Evolutionary conservation across 30 jellyfish, hydroid and myxozoan genomes (phyloP).

Genomic region (Pseudorhiza aurosa): DNA sequence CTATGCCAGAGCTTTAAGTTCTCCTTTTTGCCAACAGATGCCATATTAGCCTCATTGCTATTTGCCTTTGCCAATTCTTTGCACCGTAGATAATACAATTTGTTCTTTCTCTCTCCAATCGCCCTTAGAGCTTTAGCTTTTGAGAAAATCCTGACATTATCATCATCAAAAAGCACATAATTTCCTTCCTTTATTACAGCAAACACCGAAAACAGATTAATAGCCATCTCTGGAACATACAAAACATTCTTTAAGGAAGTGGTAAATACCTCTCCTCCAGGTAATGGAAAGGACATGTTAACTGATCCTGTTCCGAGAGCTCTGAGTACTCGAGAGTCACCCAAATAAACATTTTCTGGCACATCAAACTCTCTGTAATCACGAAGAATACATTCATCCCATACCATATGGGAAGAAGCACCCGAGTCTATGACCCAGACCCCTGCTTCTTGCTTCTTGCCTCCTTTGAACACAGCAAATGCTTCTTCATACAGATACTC

Average conservation of each 20-base stretch:
- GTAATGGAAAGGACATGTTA: neutral
- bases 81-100: neutral
- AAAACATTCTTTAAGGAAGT: neutral
- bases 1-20: slow-evolving; percentile 35
- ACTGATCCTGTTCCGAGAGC: neutral
- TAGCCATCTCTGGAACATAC: neutral
- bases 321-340: neutral
- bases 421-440: no score
- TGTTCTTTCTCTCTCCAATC: neutral
- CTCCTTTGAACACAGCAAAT: no score
- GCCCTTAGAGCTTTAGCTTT: neutral
- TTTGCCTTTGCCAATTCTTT: neutral
- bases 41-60: neutral
- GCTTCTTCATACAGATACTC: no score
- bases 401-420: no score
- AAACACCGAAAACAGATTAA: neutral
- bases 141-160: neutral
- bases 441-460: no score
- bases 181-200: neutral
- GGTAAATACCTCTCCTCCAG: neutral
- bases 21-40: neutral
- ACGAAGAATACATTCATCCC: no score
- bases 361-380: neutral
- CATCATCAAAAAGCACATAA: neutral
- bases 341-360: neutral